Conservation (phyloP, 2,797 vertebrate species). For the Sebastes taczanowskii region DNA sequence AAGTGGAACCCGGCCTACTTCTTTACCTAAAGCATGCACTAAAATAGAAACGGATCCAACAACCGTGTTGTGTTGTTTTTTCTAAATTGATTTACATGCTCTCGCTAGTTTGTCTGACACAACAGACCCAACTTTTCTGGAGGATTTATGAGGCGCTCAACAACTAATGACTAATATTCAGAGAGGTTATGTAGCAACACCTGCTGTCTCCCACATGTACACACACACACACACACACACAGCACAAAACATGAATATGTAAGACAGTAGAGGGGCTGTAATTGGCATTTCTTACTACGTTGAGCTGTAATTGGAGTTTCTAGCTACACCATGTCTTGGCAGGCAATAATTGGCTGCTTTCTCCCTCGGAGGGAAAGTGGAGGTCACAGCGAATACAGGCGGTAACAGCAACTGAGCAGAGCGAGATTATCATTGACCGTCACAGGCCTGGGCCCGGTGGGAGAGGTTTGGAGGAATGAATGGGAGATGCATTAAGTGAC, state of each 20-base stretch:
- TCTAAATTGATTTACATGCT: slow-evolving; percentile 6
- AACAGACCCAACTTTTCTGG: slow-evolving; percentile 19
- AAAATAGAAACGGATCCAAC: neutral
- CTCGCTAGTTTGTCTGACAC: slow-evolving; percentile 32
- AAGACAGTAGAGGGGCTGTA: slow-evolving; percentile 32
- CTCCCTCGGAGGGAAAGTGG: slow-evolving; percentile 29
- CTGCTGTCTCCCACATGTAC: slow-evolving; percentile 26
- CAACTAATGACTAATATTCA: slow-evolving; percentile 51
- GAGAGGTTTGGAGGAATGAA: neutral
- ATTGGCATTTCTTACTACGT: slow-evolving; percentile 41
- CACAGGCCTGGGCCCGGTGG: neutral
- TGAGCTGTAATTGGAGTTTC: slow-evolving; percentile 58
- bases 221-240: slow-evolving; percentile 4
- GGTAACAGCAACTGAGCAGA: slow-evolving; percentile 17
- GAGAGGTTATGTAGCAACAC: slow-evolving; percentile 39
- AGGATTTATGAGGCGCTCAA: slow-evolving; percentile 37
- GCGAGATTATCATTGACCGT: slow-evolving; percentile 28
- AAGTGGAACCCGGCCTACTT: neutral
- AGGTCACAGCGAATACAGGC: slow-evolving; percentile 54
- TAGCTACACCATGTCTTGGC: slow-evolving; percentile 37
- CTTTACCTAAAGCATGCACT: neutral
- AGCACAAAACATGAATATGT: slow-evolving; percentile 42
- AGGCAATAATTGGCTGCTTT: slow-evolving; percentile 49
- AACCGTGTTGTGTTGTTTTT: neutral
- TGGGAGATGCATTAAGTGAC: neutral